Base-by-base conservation (phyloP, 2,113 vertebrate genomes). In the Bettongia penicillata region DNA sequence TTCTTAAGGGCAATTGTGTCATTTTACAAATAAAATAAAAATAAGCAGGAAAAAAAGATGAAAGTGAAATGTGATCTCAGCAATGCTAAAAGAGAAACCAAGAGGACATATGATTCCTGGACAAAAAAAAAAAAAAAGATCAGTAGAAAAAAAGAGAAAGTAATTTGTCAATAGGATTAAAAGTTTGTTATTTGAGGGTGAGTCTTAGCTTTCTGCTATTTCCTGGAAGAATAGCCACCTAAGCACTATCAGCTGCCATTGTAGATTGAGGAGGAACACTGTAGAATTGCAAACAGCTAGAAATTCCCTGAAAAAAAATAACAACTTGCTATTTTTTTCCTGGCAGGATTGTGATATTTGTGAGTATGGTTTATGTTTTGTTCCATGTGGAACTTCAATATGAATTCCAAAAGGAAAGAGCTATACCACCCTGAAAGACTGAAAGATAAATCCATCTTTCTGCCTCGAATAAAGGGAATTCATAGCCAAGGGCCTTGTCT, bases 231-330 rank as follows among this genome's bases (percentile, higher is more conserved):
- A 19, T 47, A 93, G 93, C 95, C 91, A 57, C 95, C 95, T 93
- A 97, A 92, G 95, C 93, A 31, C 91, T 93, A 97, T 94, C 98
- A 98, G 97, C 97, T 98, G 97, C 98, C 93, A 97, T 93, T 5
- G 24, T 97, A 98, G 98, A 96, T 96, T 98, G 96, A 91, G 97
- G 97, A 94, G 68, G n/a, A 98, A 95, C 97, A 97, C 93, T 96
- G 95, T 94, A 68, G 96, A 98, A 98, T 98, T 98, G 97, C 95
- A 98, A 98, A 96, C 93, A 98, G 95, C 96, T 97, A 92, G 95
- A 96, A 93, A 95, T 91, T 90, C 93, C 95, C 96, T 97, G 95
- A 97, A 97, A 95, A 51, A 84, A 93, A 95, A 43, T 53, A 92
- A 95, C 96, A 95, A 50, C 90, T 92, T 94, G 53, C n/a, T 95